phyloP scores from a whole-genome alignment of 2,113 vertebrate species.

The Lepus americanus region DNA sequence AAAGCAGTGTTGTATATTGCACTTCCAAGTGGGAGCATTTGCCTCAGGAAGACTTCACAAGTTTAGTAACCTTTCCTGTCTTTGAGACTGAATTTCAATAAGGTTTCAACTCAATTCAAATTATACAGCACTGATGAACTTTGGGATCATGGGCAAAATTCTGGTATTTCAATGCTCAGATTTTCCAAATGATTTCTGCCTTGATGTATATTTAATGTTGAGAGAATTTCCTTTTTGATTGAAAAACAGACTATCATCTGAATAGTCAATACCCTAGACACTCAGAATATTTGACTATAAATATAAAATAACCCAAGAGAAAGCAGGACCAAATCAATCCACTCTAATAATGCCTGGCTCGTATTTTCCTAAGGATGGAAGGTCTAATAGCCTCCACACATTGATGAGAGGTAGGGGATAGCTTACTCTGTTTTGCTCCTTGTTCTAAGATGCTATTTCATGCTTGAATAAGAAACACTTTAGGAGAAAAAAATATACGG shows the following conservation, averaged over 20 bases:
- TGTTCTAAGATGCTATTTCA: conserved; percentile 62
- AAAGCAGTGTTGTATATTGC: conserved; percentile 30
- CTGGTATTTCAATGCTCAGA: conserved; percentile 53
- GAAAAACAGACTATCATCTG: conserved; percentile 72
- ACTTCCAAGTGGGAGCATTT: conserved; percentile 29
- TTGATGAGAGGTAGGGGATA: conserved; percentile 47
- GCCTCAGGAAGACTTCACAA: conserved; percentile 54
- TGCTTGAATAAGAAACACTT: conserved; percentile 23
- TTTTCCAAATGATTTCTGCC: conserved; percentile 73
- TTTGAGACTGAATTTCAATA: conserved; percentile 72
- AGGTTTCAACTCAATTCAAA: conserved; percentile 68
- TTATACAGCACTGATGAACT: conserved; percentile 49
- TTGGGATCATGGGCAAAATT: conserved; percentile 63
- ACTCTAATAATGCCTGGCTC: conserved; percentile 47
- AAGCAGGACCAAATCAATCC: conserved; percentile 53
- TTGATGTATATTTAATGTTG: conserved; percentile 79
- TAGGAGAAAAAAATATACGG: conserved; percentile 64
- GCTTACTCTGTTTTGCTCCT: conserved; percentile 56
- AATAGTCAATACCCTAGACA: conserved; percentile 57
- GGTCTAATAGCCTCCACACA: conserved; percentile 44
- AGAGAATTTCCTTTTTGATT: conserved; percentile 74
- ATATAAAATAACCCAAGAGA: conserved; percentile 73
- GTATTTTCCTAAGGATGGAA: conserved; percentile 58
- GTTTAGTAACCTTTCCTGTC: conserved; percentile 63
- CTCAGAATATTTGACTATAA: conserved; percentile 62